These are phyloP conservation scores for Operophtera brumata DNA, from an alignment of 2,888 invertebrate species.

Conservation along the genomic window DNA sequence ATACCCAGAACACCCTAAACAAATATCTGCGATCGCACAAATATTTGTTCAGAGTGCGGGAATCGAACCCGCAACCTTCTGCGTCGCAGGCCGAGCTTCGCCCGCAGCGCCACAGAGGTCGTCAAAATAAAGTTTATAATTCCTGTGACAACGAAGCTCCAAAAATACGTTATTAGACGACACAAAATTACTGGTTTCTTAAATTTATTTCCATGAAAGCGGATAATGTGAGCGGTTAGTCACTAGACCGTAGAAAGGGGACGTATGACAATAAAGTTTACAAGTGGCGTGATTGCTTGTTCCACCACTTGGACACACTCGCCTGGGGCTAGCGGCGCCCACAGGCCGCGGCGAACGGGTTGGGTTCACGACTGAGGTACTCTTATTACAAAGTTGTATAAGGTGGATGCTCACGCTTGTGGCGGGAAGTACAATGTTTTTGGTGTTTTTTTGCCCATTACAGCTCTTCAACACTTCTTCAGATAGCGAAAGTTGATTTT, in stretches of 20 bases:
- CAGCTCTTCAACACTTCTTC: no score
- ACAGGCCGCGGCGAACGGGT: constrained; percentile 20
- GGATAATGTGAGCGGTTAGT: constrained; percentile 42
- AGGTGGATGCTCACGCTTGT: neutral
- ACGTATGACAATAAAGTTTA: constrained; percentile 42
- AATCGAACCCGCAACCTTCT: no score
- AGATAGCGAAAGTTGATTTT: no score
- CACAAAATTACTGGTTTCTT: constrained; percentile 27
- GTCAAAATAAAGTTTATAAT: no score
- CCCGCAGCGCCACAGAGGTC: no score
- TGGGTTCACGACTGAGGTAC: constrained; percentile 24
- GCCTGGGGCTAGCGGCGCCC: constrained; percentile 16
- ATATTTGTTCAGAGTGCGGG: no score
- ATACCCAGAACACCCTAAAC: no score
- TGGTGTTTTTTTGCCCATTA: no score
- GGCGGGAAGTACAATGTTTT: no score
- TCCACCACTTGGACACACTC: constrained; percentile 25
- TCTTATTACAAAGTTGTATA: constrained; percentile 16
- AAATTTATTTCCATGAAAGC: constrained; percentile 43
- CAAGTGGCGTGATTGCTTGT: constrained; percentile 42
- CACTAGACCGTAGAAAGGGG: constrained; percentile 49
- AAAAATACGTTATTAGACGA: constrained; percentile 28
- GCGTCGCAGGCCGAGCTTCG: no score
- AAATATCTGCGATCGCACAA: no score
- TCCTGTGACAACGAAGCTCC: constrained; percentile 2